These are phyloP conservation scores for Nebria salina DNA, from an alignment of 2,888 invertebrate species.

Conservation along the genomic window DNA sequence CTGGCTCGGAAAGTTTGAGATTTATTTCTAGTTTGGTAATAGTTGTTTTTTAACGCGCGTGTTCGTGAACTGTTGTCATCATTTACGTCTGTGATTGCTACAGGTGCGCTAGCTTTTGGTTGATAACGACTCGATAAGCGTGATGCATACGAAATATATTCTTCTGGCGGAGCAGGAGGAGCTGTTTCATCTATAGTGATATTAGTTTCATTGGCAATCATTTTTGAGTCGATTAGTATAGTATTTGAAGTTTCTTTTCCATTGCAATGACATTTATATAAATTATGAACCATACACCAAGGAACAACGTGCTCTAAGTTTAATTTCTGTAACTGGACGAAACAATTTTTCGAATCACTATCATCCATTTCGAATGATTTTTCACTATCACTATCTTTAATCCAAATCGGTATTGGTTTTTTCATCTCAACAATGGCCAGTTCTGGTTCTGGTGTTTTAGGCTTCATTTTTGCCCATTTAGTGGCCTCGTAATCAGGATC, in stretches of 20 bases:
- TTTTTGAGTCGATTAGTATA: slow-evolving; percentile 21
- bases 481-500: slow-evolving; percentile 47
- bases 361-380: slow-evolving; percentile 2
- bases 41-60: slow-evolving; percentile 49
- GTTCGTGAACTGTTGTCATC: slow-evolving; percentile 48
- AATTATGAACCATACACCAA: slow-evolving; percentile 73
- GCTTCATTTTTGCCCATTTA: slow-evolving; percentile 17
- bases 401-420: slow-evolving; percentile 49
- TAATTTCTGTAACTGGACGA: slow-evolving; percentile 56
- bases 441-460: slow-evolving; percentile 22
- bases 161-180: not conserved
- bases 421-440: slow-evolving; percentile 54
- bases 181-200: slow-evolving; percentile 8
- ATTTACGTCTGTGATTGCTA: slow-evolving; percentile 34
- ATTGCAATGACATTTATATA: slow-evolving; percentile 74
- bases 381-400: slow-evolving; percentile 48
- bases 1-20: slow-evolving; percentile 42
- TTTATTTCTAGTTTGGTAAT: slow-evolving; percentile 49
- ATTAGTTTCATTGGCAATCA: slow-evolving; percentile 7
- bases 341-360: slow-evolving; percentile 49
- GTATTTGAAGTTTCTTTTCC: slow-evolving; percentile 57
- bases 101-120: not conserved
- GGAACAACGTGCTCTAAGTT: slow-evolving; percentile 65
- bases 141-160: slow-evolving; percentile 34
- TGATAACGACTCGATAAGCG: slow-evolving; percentile 21